Evolutionary conservation across 1,140 invertebrate genomes (phyloP), one percentile per base, ranked within the genome.

Genomic region (Calliphora vicina): DNA sequence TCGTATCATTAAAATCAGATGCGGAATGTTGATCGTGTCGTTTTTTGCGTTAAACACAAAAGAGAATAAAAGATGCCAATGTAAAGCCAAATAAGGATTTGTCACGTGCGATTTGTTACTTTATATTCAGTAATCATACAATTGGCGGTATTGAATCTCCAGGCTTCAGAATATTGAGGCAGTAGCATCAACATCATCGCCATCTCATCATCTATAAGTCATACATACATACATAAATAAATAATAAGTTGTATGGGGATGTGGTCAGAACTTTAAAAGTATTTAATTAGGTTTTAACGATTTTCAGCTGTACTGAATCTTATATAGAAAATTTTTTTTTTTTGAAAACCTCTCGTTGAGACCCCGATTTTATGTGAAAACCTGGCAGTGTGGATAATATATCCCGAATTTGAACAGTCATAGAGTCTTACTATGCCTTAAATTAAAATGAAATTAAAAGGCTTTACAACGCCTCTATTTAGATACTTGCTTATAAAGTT

Each of bases 71-170:
- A 67, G 61, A 78, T 78, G 20, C 35, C 20, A 76, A 76, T 29
- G 15, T 42, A 76, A 12, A 86, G 84, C 88, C 88, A 87, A 88
- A 89, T 88, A 90, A 87, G 88, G 88, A 88, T 89, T 90, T 90
- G 88, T 89, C 88, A 90, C 88, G 88, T 90, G 88, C 88, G 88
- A 89, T 87, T 87, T 88, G 89, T 88, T 87, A 86, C 87, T 90
- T 86, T 84, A 87, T 86, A 90, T 86, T 86, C 88, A 90, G 87
- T 88, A 88, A 90, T 90, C 88, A 88, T 87, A 84, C 82, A 81
- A 85, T 84, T 83, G 78, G 20, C 76, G 57, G 57, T 45, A 57
- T 82, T 29, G 23, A 26, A 61, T 23, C 57, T 78, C 29, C 87
- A 87, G 88, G 88, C 88, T 89, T 89, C 87, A 43, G 74, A 80